Percentiles rank a stretch among this genome's conserved stretches.
These are phyloP conservation scores for Eolophus roseicapilla DNA, from an alignment of 2,113 vertebrate species.

Conservation along the genomic window DNA sequence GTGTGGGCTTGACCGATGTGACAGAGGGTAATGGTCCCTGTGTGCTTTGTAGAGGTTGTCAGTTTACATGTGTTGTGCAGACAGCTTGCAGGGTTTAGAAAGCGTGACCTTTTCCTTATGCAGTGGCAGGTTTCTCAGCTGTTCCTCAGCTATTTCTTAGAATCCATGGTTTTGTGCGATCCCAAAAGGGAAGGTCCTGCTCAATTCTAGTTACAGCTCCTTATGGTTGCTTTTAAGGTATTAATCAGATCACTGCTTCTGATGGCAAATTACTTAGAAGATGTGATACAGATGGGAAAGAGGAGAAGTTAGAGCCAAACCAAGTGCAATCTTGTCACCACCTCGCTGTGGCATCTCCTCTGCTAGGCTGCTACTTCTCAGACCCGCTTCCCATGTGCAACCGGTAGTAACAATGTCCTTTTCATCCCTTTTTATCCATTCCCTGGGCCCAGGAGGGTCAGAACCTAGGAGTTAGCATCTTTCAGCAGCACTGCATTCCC, in stretches of 20 bases:
- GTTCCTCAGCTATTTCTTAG: background rate
- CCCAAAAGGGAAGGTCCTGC: background rate
- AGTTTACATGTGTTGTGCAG: fast-evolving
- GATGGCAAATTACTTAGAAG: background rate
- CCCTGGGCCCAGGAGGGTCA: background rate
- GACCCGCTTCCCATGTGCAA: fast-evolving
- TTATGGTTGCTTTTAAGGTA: fast-evolving
- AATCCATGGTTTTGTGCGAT: fast-evolving
- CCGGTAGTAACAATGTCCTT: background rate
- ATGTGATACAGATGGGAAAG: background rate
- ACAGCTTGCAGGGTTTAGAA: fast-evolving
- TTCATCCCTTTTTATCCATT: background rate
- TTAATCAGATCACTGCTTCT: background rate
- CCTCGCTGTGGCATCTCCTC: background rate
- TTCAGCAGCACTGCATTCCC: background rate
- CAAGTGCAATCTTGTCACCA: background rate
- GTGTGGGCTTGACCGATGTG: background rate
- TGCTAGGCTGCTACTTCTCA: background rate
- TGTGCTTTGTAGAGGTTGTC: background rate
- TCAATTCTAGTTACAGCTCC: background rate
- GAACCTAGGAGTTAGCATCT: background rate
- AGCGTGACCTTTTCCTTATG: background rate
- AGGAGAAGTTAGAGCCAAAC: background rate
- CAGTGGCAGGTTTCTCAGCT: background rate
- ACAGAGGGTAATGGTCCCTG: fast-evolving